Evolutionary conservation across 2,797 vertebrate species (phyloP).

Genomic region (Salarias fasciatus): DNA sequence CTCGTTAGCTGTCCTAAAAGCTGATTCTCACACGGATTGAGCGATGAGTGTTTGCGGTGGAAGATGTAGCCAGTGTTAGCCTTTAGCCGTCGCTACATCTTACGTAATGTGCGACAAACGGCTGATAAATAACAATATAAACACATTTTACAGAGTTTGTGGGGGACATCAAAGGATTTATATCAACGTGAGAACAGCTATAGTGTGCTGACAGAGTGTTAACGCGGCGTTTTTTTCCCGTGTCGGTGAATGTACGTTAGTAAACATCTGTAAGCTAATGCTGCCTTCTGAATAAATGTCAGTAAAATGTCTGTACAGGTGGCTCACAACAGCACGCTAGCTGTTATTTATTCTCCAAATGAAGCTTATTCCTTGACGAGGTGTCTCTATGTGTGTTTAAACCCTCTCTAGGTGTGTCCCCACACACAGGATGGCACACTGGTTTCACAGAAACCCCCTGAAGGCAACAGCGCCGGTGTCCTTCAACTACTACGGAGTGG

Average conservation of each 20-base stretch:
- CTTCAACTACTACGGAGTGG: slow-evolving; percentile 95
- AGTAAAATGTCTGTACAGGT: rapidly evolving
- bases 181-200: background rate
- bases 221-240: slow-evolving; percentile 5
- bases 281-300: background rate
- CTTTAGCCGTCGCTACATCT: slow-evolving; percentile 47
- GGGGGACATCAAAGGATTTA: background rate
- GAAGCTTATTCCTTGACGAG: no score
- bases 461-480: slow-evolving; percentile 95
- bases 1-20: no score
- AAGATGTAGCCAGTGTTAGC: slow-evolving; percentile 50
- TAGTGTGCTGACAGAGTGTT: background rate
- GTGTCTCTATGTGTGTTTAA: no score
- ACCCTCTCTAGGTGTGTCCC: slow-evolving; percentile 46
- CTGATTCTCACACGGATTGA: background rate
- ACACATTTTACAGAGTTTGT: rapidly evolving
- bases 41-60: background rate
- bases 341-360: no score
- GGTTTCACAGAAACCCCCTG: slow-evolving; percentile 98
- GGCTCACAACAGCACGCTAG: no score
- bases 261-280: slow-evolving; percentile 18
- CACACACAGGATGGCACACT: slow-evolving; percentile 89
- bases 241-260: slow-evolving; percentile 26
- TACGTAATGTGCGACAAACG: slow-evolving; percentile 52
- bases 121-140: background rate